A percentile compares a stretch with the other conserved stretches of the same genome.
These are phyloP conservation scores for Tautogolabrus adspersus DNA, from an alignment of 2,113 vertebrate species.

Conservation along the genomic window DNA sequence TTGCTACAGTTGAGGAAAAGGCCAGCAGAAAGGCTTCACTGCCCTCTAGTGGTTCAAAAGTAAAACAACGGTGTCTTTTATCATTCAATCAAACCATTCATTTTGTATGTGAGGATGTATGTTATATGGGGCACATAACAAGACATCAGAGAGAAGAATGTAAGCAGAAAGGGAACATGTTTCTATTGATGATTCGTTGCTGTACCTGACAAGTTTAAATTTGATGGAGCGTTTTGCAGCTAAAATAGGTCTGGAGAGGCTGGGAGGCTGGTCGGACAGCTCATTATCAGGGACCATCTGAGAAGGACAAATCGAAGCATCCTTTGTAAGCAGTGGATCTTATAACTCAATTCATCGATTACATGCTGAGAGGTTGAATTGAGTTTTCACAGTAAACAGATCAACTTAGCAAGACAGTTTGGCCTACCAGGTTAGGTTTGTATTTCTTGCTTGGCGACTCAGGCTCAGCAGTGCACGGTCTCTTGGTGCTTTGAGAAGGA, in stretches of 20 bases:
- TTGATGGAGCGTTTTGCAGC: constrained; percentile 83
- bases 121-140: not conserved
- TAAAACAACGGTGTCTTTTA: not conserved
- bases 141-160: not conserved
- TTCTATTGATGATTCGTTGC: not conserved
- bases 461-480: not conserved
- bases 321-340: not conserved
- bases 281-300: constrained; percentile 83
- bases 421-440: constrained; percentile 85
- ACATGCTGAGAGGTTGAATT: too few relatives aligned
- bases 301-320: constrained; percentile 4
- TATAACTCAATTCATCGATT: too few relatives aligned
- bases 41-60: constrained; percentile 78
- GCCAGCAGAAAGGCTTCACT: constrained; percentile 72
- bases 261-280: constrained; percentile 83
- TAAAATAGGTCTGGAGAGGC: constrained; percentile 83
- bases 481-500: too few relatives aligned
- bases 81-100: not conserved
- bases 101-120: not conserved
- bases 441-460: not conserved
- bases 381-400: not conserved
- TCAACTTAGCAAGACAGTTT: constrained; percentile 1
- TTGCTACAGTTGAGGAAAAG: not conserved
- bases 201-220: constrained; percentile 62
- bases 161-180: too few relatives aligned